These are phyloP conservation scores for Drosophila neotestacea DNA, from an alignment of 2,888 invertebrate genomes.

Conservation along the genomic window DNA sequence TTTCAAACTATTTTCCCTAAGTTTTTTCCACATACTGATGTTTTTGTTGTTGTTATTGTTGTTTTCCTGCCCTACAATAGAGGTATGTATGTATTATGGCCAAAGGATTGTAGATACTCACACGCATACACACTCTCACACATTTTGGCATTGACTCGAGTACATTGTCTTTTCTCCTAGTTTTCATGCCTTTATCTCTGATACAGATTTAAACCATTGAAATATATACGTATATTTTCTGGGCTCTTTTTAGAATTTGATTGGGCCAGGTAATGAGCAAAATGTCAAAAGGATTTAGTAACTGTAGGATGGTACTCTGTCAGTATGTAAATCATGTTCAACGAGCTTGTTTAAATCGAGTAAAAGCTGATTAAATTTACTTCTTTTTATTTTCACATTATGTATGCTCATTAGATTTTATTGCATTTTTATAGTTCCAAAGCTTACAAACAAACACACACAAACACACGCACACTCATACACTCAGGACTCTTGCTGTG, in stretches of 20 bases:
- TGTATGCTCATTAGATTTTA: slow-evolving; percentile 74
- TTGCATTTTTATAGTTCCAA: slow-evolving; percentile 57
- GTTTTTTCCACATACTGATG: slow-evolving; percentile 43
- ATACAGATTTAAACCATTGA: slow-evolving; percentile 26
- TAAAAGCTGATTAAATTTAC: slow-evolving; percentile 47
- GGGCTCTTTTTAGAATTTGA: slow-evolving; percentile 22
- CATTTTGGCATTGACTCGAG: slow-evolving; percentile 44
- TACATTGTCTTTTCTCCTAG: slow-evolving; percentile 39
- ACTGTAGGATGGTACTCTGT: slow-evolving; percentile 3
- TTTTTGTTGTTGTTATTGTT: slow-evolving; percentile 40
- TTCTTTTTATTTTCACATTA: slow-evolving; percentile 64
- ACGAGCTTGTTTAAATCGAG: slow-evolving; percentile 27
- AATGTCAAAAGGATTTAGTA: slow-evolving; percentile 10
- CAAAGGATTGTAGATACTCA: slow-evolving; percentile 48
- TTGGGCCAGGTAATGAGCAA: slow-evolving; percentile 36
- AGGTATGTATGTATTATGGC: slow-evolving; percentile 33
- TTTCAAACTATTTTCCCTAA: slow-evolving; percentile 64
- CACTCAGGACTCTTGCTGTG: not conserved
- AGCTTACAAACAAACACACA: slow-evolving; percentile 5
- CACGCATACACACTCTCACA: slow-evolving; percentile 22
- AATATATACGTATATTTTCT: slow-evolving; percentile 10
- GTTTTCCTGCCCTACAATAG: slow-evolving; percentile 21
- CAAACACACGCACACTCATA: slow-evolving; percentile 15
- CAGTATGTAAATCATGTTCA: slow-evolving; percentile 10
- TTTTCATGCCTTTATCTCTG: slow-evolving; percentile 26